phyloP scores from a whole-genome alignment of 2,888 invertebrate genomes.

The Platycheirus albimanus region DNA sequence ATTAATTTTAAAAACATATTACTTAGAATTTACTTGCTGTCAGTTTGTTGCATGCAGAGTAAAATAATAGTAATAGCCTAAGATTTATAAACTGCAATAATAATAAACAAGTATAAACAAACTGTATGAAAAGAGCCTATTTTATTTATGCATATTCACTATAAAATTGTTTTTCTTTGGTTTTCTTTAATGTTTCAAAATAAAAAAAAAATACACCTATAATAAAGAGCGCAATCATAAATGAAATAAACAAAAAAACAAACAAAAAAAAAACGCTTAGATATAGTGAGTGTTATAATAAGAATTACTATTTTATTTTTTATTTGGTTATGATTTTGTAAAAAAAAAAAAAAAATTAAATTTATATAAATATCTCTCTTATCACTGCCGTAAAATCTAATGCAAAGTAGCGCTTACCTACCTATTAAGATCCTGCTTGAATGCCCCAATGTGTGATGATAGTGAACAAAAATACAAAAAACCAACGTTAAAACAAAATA shows the following conservation, averaged over 20 bases:
- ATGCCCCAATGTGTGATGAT: constrained; percentile 7
- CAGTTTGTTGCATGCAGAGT: constrained; percentile 18
- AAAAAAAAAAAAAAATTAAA: too few species aligned
- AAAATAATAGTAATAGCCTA: constrained; percentile 16
- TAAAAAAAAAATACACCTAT: too few species aligned
- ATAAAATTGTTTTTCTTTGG: too few species aligned
- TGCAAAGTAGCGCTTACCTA: constrained; percentile 27
- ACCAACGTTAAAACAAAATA: background rate
- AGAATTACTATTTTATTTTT: background rate
- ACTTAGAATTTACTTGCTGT: constrained; percentile 26
- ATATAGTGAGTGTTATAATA: background rate
- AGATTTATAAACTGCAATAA: constrained; percentile 35
- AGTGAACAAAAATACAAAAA: background rate
- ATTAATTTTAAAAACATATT: constrained; percentile 23
- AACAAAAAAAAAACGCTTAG: too few species aligned
- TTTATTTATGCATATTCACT: constrained; percentile 24
- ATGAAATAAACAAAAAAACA: too few species aligned
- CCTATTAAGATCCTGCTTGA: background rate
- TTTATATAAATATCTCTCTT: constrained; percentile 10
- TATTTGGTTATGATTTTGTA: background rate
- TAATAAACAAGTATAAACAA: too few species aligned
- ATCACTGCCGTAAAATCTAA: constrained; percentile 54
- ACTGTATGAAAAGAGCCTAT: constrained; percentile 34
- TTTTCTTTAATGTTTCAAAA: background rate
- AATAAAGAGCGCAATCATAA: background rate